A percentile compares a stretch with the other conserved stretches of the same genome.
These are phyloP conservation scores for Atherinomorus stipes DNA, from an alignment of 2,113 vertebrate species.

Conservation along the genomic window DNA sequence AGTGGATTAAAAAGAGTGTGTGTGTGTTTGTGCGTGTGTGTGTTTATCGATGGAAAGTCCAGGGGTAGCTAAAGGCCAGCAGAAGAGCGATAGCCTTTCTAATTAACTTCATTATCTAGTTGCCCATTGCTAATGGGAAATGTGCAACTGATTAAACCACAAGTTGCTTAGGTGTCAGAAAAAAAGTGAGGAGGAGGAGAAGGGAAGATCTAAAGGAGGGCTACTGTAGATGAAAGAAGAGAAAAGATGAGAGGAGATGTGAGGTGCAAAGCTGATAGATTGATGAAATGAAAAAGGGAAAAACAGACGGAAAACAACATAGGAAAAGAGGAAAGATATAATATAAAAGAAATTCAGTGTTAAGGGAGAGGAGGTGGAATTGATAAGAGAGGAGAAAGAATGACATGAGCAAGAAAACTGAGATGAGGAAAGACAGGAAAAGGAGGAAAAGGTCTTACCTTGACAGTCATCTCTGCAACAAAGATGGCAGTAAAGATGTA, in stretches of 20 bases:
- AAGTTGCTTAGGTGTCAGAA: constrained; percentile 13
- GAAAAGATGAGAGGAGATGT: neutral
- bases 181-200: neutral
- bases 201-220: neutral
- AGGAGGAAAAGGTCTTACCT: constrained; percentile 81
- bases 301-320: neutral
- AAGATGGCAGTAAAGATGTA: constrained; percentile 98
- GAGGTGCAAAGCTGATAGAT: neutral
- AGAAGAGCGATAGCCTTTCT: constrained; percentile 53
- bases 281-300: neutral
- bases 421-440: neutral
- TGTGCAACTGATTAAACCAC: constrained; percentile 43
- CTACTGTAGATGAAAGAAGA: neutral
- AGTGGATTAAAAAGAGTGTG: constrained; percentile 27
- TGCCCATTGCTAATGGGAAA: constrained; percentile 44
- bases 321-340: neutral
- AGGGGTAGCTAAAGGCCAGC: constrained; percentile 50
- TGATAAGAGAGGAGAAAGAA: neutral
- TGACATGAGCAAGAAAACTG: neutral
- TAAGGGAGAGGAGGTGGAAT: neutral
- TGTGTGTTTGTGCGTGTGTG: constrained; percentile 18
- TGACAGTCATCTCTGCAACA: constrained; percentile 96
- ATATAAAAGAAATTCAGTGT: no score
- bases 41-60: constrained; percentile 36
- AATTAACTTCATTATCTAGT: constrained; percentile 64